A percentile compares a stretch with the other conserved stretches of the same genome.
phyloP scores from a whole-genome alignment of 2,797 vertebrate species.

The Aldrovandia affinis region DNA sequence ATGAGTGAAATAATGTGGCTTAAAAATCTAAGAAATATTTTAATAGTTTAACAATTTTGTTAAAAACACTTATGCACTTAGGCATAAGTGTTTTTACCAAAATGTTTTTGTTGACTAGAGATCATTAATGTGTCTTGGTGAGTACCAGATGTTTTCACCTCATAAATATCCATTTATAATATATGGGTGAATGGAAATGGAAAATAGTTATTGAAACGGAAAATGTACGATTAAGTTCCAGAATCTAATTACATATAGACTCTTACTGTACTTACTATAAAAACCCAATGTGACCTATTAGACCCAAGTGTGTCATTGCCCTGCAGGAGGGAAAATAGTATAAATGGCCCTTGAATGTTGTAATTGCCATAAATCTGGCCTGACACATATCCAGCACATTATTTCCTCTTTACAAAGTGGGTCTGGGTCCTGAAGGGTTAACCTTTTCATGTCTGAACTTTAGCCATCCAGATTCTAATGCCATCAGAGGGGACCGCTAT shows the following conservation, averaged over 20 bases:
- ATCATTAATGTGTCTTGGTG: not conserved
- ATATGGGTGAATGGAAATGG: too few species aligned
- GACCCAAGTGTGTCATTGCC: not conserved
- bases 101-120: too few species aligned
- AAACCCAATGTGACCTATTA: not conserved
- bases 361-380: not conserved
- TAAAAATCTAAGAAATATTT: too few species aligned
- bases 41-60: too few species aligned
- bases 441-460: slow-evolving; percentile 19
- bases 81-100: too few species aligned
- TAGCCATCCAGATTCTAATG: slow-evolving; percentile 12
- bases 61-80: too few species aligned
- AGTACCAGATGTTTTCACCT: too few species aligned
- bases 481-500: not conserved
- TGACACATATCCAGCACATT: not conserved
- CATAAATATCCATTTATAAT: too few species aligned
- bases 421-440: not conserved
- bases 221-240: too few species aligned
- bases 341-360: not conserved
- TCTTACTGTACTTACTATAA: not conserved
- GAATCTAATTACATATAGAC: too few species aligned
- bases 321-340: not conserved
- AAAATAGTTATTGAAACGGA: too few species aligned
- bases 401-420: not conserved
- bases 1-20: too few species aligned